Base-by-base conservation (phyloP, 2,888 invertebrate genomes). In the Pyrochroa serraticornis region DNA sequence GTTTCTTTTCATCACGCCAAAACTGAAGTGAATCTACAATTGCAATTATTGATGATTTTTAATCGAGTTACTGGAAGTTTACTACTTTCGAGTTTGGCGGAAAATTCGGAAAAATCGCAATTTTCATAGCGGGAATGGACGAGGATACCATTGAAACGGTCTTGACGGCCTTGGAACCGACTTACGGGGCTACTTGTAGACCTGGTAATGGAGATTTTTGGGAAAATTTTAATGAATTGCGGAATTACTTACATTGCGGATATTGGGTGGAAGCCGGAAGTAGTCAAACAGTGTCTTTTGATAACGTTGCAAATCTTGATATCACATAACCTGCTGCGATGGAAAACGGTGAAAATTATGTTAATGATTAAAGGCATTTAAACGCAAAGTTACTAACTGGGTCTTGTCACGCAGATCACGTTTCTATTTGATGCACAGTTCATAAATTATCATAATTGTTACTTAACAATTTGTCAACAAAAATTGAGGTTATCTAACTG, bases 81-180 rank as follows among this genome's bases (percentile, higher is more conserved):
- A 46, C 53, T 80, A 89, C 91, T 85, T 81, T 81, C 71, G 50
- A 92, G 77, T 69, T 84, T 83, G 10, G 76, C 71, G 0, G 74
- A 46, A 74, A 91, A 87, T 37, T 78, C 71, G 22, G 75, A 75
- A 38, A 71, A 55, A 37, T 82, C 79, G 34, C 56, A 54, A 82
- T 77, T 75, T 88, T 87, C 45, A 78, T 70, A 41, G 74, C 76
- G 22, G 0, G 90, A 89, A 72, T 87, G 83, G 0, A 93, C 83
- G n/a, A 88, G 88, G 5, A 93, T 78, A 1, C 92, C 93, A 71
- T 86, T 85, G 66, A 87, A 92, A 65, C 87, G 83, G 77, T 93
- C 92, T 14, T 71, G 48, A 7, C 70, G 68, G 0, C 87, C 83
- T 34, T 77, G 72, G 71, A 87, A 87, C 9, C 36, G 44, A 38